Conservation (phyloP, 2,113 vertebrate genomes). For the Eulacestoma nigropectus region DNA sequence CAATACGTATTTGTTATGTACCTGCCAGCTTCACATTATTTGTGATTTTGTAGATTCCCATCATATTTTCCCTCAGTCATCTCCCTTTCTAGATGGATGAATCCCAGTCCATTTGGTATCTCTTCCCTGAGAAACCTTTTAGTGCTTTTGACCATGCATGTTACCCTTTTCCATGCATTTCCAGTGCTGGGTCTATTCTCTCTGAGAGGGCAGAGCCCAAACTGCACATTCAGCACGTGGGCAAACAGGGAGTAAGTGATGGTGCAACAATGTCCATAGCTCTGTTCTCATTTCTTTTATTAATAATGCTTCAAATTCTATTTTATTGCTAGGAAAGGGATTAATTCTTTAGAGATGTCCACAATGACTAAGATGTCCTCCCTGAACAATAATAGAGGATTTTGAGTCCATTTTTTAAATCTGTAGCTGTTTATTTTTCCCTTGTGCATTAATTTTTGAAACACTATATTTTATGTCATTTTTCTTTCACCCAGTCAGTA, state of each 20-base stretch:
- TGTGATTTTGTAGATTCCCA: neutral
- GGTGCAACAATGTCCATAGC: neutral
- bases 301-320: neutral
- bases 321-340: neutral
- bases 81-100: neutral
- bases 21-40: neutral
- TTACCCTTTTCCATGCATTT: neutral
- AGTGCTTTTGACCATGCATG: neutral
- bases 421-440: neutral
- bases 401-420: neutral
- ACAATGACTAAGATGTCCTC: neutral
- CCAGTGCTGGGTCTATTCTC: fast-evolving
- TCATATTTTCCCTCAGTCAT: neutral
- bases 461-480: neutral
- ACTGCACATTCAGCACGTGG: neutral
- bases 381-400: neutral
- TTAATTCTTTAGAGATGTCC: neutral
- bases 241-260: neutral
- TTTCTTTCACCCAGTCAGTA: neutral
- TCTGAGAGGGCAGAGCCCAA: neutral
- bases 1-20: neutral
- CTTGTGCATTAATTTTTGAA: neutral
- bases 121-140: neutral
- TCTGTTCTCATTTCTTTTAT: neutral
- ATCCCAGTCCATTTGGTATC: neutral